These are phyloP conservation scores for Neopipo cinnamomea DNA, from an alignment of 2,113 vertebrate genomes.

Conservation along the genomic window DNA sequence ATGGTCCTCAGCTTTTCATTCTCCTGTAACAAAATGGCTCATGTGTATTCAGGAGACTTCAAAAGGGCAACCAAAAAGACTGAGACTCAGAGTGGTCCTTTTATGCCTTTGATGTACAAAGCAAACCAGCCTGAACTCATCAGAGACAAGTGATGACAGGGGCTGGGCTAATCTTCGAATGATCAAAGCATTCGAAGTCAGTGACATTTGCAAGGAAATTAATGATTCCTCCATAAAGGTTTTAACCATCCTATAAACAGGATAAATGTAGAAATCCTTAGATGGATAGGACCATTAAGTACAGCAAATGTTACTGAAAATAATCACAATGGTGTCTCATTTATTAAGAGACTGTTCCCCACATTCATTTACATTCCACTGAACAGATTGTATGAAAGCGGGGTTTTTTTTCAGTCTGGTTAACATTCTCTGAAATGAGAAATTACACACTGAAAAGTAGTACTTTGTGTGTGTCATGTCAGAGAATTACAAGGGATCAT, in stretches of 20 bases:
- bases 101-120: conserved; percentile 80
- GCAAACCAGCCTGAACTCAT: conserved; percentile 77
- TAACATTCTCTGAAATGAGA: conserved; percentile 62
- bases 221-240: conserved; percentile 70
- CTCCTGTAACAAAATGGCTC: conserved; percentile 44
- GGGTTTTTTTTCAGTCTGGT: background rate
- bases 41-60: conserved; percentile 73
- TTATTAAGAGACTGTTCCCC: conserved; percentile 53
- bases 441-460: conserved; percentile 59
- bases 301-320: conserved; percentile 63
- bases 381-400: conserved; percentile 22
- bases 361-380: conserved; percentile 41
- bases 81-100: conserved; percentile 63
- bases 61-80: conserved; percentile 65
- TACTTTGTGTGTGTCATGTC: conserved; percentile 55
- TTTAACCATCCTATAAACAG: conserved; percentile 71
- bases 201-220: conserved; percentile 79
- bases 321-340: conserved; percentile 38
- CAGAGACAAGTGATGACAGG: conserved; percentile 74
- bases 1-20: conserved; percentile 16
- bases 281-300: conserved; percentile 67
- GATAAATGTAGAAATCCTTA: conserved; percentile 65
- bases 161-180: conserved; percentile 73
- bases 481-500: conserved; percentile 62
- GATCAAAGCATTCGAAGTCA: conserved; percentile 77